Percentiles rank a stretch among this genome's conserved stretches.
These are phyloP conservation scores for Noctua janthe DNA, from an alignment of 2,888 invertebrate genomes.

Conservation along the genomic window DNA sequence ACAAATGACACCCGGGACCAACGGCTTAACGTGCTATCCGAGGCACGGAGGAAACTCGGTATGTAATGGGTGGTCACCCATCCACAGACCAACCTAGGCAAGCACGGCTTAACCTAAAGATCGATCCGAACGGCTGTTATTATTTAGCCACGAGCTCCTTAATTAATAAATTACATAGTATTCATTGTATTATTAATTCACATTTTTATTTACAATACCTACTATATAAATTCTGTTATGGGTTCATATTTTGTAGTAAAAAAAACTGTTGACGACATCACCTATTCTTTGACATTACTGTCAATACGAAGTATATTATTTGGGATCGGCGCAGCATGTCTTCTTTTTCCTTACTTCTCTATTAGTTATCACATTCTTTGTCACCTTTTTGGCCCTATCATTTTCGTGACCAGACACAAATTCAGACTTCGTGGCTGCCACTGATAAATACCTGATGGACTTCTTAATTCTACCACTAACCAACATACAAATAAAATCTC, in stretches of 20 bases:
- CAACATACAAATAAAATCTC: not conserved
- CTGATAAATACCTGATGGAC: too few species aligned
- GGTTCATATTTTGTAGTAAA: not conserved
- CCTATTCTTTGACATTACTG: not conserved
- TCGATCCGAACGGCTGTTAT: too few species aligned
- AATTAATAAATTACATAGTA: not conserved
- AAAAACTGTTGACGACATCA: not conserved
- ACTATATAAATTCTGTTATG: not conserved
- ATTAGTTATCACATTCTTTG: not conserved
- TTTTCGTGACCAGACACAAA: not conserved
- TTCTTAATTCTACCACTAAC: not conserved
- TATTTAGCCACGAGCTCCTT: too few species aligned
- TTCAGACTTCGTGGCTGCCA: too few species aligned
- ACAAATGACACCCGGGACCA: too few species aligned
- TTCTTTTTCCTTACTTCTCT: not conserved
- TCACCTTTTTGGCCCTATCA: not conserved
- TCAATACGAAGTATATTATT: not conserved
- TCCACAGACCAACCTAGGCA: too few species aligned
- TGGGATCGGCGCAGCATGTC: not conserved
- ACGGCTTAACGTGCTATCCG: too few species aligned
- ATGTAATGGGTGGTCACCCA: too few species aligned
- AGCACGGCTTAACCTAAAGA: too few species aligned
- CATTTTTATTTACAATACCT: not conserved
- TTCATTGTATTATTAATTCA: not conserved
- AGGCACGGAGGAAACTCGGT: too few species aligned